phyloP scores from a whole-genome alignment of 2,797 vertebrate genomes.

The Echeneis naucrates region DNA sequence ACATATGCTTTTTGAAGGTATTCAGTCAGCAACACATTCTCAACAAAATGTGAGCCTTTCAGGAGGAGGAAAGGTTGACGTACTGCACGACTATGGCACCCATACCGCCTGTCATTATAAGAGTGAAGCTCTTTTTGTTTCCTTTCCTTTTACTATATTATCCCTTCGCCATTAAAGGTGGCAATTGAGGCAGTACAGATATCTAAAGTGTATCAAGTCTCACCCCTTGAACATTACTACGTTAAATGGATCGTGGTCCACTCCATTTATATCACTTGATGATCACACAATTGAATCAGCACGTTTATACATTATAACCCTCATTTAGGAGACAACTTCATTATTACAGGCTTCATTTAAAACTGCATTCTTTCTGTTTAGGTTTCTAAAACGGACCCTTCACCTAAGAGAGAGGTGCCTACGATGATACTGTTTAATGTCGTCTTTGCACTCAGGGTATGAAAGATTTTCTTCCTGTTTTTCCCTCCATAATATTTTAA shows the following conservation, averaged over 20 bases:
- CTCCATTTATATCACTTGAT: not conserved
- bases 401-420: conserved; percentile 97
- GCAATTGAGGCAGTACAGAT: not conserved
- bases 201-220: too few relatives aligned
- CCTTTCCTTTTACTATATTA: not conserved
- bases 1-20: not conserved
- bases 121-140: not conserved
- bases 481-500: too few relatives aligned
- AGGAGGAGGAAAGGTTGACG: not conserved
- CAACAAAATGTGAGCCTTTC: not conserved
- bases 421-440: conserved; percentile 99
- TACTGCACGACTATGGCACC: not conserved
- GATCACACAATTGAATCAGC: not conserved
- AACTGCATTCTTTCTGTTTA: conserved; percentile 64
- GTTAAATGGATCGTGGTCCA: not conserved
- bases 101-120: not conserved
- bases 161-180: not conserved
- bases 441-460: conserved; percentile 97
- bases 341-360: not conserved
- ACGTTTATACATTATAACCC: not conserved
- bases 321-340: not conserved
- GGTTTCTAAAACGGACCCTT: conserved; percentile 97
- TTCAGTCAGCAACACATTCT: not conserved
- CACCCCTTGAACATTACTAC: not conserved
- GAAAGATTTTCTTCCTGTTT: conserved; percentile 36